Conservation (phyloP, 2,113 vertebrate species). For the Bufo bufo region DNA sequence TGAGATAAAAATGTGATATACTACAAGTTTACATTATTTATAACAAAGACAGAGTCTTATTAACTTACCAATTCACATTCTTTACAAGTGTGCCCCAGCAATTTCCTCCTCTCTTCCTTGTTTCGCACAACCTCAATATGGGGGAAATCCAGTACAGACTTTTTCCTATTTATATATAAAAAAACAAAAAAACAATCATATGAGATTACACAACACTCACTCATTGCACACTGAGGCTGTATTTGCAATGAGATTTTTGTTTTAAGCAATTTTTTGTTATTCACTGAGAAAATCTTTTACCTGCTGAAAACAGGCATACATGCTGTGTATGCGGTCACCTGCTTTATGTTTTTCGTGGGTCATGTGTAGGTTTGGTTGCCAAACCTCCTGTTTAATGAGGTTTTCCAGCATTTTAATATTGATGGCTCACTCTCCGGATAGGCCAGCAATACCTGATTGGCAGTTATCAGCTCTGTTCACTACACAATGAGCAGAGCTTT, state of each 20-base stretch:
- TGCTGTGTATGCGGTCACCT: no score
- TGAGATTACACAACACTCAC: background rate
- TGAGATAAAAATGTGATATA: no score
- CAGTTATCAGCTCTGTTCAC: no score
- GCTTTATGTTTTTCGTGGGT: no score
- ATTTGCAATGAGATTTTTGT: background rate
- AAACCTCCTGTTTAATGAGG: no score
- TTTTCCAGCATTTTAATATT: no score
- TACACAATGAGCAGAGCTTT: no score
- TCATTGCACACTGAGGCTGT: no score
- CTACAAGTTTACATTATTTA: no score
- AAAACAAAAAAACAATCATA: background rate
- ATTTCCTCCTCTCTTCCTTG: constrained; percentile 92
- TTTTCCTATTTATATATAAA: constrained; percentile 69
- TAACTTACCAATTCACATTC: constrained; percentile 93
- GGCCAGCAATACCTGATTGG: no score
- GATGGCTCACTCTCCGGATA: no score
- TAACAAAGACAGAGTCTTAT: background rate
- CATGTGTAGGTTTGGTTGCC: no score
- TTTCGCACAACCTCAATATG: constrained; percentile 91
- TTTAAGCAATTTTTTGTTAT: background rate
- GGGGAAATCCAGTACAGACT: constrained; percentile 76
- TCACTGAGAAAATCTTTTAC: background rate
- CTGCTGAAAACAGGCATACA: background rate
- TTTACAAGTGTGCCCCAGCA: constrained; percentile 92